phyloP scores from a whole-genome alignment of 2,888 invertebrate genomes.

The Ophioninae sp. region DNA sequence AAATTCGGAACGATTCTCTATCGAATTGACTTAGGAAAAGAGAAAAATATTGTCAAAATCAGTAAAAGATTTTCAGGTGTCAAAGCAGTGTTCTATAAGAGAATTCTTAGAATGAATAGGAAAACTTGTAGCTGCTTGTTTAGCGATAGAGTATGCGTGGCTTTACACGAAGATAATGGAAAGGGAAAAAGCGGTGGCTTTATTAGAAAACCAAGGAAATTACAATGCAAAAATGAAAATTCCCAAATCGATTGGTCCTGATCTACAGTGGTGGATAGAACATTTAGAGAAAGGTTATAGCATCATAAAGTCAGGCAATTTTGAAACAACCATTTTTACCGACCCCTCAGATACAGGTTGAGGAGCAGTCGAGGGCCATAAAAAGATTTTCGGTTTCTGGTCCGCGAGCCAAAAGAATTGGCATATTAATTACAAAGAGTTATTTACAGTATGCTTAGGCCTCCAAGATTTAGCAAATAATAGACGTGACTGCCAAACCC shows the following conservation, averaged over 20 bases:
- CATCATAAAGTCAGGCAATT: conserved; percentile 14
- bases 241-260: conserved; percentile 9
- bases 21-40: neutral
- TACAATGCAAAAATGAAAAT: conserved; percentile 26
- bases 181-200: conserved; percentile 46
- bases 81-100: neutral
- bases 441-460: conserved; percentile 6
- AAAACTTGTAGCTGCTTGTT: neutral
- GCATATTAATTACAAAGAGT: conserved; percentile 42
- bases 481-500: conserved; percentile 16
- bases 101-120: neutral
- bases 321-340: conserved; percentile 21
- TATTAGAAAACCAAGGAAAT: conserved; percentile 17
- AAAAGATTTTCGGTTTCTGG: conserved; percentile 42
- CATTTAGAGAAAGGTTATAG: conserved; percentile 10
- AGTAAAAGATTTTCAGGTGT: neutral
- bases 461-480: conserved; percentile 17
- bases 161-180: conserved; percentile 29
- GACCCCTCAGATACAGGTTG: conserved; percentile 35
- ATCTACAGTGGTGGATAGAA: conserved; percentile 33
- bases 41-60: neutral
- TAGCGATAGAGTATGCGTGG: neutral
- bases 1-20: neutral
- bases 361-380: conserved; percentile 14
- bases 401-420: neutral